Evolutionary conservation across 2,113 vertebrate species (phyloP), one percentile per base, ranked within the genome.

Genomic region (Hydrochoerus hydrochaeris): DNA sequence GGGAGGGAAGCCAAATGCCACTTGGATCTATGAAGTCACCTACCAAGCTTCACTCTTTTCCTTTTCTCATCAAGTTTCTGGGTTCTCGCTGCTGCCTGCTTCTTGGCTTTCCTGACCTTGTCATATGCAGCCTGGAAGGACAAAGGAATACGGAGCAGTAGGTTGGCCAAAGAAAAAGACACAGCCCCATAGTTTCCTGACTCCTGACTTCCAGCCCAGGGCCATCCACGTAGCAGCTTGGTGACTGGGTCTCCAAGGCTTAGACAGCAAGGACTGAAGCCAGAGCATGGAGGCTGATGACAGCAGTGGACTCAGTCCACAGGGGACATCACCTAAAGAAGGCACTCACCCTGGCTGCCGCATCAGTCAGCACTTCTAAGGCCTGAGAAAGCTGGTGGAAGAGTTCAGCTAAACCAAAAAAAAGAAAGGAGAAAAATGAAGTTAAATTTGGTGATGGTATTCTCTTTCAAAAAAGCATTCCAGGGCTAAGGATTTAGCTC

Each of bases 341-440:
- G 44, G 57, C 11, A 60, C 99, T 99, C 98, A 99, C 99, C 99
- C 99, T 99, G 82, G 99, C 99, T 49, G 99, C 99, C 54, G 99
- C 98, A 94, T 99, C 99, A 0, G 99, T 99, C 88, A 99, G 97
- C 58, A 99, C 99, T 75, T 99, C 99, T 46, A 99, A 99, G 93
- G 99, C 99, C 98, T 99, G 99, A 58, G 99, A 99, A 95, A 99
- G 99, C 98, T 99, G 99, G 98, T 99, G 99, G 98, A 99, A 99
- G 92, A 99, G 98, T 83, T 99, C 99, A 41, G 98, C 99, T 99
- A 96, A 67, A 97, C 87, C 97, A 28, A 98, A 91, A 97, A 94
- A 90, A 58, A 58, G 19, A 54, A 73, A 44, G 2, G 90, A 90
- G 28, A 78, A 80, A 95, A 81, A 77, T 46, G 4, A 89, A 89